Conservation (phyloP, 2,888 invertebrate genomes). For the Melinopterus prodromus region DNA sequence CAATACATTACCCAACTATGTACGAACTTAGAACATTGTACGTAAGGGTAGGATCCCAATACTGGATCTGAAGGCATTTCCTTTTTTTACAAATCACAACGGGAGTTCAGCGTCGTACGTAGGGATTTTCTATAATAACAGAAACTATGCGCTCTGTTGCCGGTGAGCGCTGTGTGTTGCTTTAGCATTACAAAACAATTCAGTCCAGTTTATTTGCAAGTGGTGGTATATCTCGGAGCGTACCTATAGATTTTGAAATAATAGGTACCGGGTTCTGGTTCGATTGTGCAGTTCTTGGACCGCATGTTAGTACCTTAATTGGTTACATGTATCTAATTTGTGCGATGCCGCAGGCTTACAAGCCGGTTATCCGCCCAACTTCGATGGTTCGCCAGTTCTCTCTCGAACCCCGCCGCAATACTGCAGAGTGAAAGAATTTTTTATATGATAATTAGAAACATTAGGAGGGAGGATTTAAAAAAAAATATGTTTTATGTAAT, state of each 20-base stretch:
- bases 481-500: too few species aligned
- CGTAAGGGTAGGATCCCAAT: too few species aligned
- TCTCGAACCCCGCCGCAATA: neutral
- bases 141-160: neutral
- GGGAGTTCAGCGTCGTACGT: too few species aligned
- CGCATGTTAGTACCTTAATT: slow-evolving; percentile 46
- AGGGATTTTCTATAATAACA: neutral
- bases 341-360: slow-evolving; percentile 54
- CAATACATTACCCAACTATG: too few species aligned
- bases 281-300: slow-evolving; percentile 20
- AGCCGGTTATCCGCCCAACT: slow-evolving; percentile 33
- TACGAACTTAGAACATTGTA: too few species aligned
- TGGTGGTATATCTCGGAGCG: neutral
- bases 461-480: too few species aligned
- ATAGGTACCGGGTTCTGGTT: slow-evolving; percentile 14
- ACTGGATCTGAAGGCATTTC: too few species aligned
- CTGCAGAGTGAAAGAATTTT: slow-evolving; percentile 8
- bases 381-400: slow-evolving; percentile 9
- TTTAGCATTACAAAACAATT: slow-evolving; percentile 21
- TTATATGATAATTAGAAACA: slow-evolving; percentile 7
- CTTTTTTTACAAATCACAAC: too few species aligned
- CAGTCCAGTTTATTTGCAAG: neutral
- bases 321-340: slow-evolving; percentile 57
- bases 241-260: slow-evolving; percentile 16
- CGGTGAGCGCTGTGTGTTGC: slow-evolving; percentile 5